Evolutionary conservation across 2,797 vertebrate species (phyloP).

Genomic region (Microtus agrestis): DNA sequence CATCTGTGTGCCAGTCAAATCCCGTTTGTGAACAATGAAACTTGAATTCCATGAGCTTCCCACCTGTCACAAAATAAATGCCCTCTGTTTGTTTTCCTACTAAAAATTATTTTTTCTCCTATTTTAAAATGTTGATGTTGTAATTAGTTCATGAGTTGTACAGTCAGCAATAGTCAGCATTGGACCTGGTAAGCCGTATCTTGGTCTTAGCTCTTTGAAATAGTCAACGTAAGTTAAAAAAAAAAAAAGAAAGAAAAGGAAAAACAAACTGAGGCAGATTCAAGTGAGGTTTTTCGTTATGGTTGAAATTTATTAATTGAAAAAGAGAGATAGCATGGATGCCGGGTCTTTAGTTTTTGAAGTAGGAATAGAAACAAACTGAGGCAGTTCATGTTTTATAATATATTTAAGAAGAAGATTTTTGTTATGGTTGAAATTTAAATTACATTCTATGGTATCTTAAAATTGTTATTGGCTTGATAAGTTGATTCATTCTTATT

Average conservation of each 20-base stretch:
- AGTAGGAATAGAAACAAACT: too few species aligned
- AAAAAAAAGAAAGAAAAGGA: background rate
- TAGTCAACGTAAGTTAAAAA: too few species aligned
- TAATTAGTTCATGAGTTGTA: background rate
- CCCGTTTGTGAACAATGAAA: background rate
- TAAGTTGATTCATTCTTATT: background rate
- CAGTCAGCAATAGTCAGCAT: background rate
- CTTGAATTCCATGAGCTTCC: conserved; percentile 30
- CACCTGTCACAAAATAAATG: background rate
- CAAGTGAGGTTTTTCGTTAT: background rate
- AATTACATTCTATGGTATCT: background rate
- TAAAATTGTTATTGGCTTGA: background rate
- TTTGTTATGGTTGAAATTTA: background rate
- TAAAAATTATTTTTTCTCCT: background rate
- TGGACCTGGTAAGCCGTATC: background rate
- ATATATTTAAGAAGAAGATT: too few species aligned
- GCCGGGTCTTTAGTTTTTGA: too few species aligned
- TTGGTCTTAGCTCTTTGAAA: background rate
- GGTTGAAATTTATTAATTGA: background rate
- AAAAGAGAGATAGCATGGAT: too few species aligned
- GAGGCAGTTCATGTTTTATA: too few species aligned
- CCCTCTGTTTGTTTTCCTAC: background rate
- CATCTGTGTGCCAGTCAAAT: background rate
- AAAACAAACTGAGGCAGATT: background rate
- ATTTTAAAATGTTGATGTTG: background rate